Evolutionary conservation across 1,140 invertebrate species (phyloP), one percentile per base, ranked within the genome.

Genomic region (Aricia agestis): DNA sequence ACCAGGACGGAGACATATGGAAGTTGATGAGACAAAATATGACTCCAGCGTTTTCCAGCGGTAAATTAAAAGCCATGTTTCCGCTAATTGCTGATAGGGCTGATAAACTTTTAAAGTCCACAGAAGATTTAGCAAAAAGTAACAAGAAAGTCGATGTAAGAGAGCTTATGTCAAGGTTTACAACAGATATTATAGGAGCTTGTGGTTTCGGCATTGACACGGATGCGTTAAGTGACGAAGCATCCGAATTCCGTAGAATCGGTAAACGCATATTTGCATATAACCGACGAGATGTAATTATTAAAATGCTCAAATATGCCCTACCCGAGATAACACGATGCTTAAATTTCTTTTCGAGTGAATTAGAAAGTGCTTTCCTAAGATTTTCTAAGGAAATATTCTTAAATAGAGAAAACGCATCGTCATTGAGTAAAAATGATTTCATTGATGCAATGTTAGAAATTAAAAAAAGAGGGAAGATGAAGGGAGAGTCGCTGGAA

Each of bases 121-220:
- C 70, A 6, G 61, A 72, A n/a, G 59, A 72, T 13, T 70, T 74
- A 41, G 66, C 66, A 10, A 61, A 57, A 13, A 66, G 57, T 25
- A 66, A 70, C 7, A 68, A 66, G 19, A 73, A 74, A 19, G 59
- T 67, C 10, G 70, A 72, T 31, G 61, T 59, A 6, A 61, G 71
- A 7, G 75, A 76, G 36, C 66, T 76, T 2, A 69, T 76, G 67
- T 68, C 75, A 7, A 69, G 73, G 32, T 76, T 72, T 36, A 69
- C 71, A 7, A 76, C 73, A 15, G 75, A 76, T 41, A 67, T 76
- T 25, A 76, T 76, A 6, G 68, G 75, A 17, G 66, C 71, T 4
- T 76, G 71, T 72, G 73, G 75, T 15, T 70, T 76, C 7, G 75
- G 73, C 10, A 70, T 76, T 31, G 75, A 76, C 69, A 73, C 66